Percentiles rank a stretch among this genome's conserved stretches.
Conservation (phyloP, 2,797 vertebrate species). For the Oceanodroma leucorhoa region DNA sequence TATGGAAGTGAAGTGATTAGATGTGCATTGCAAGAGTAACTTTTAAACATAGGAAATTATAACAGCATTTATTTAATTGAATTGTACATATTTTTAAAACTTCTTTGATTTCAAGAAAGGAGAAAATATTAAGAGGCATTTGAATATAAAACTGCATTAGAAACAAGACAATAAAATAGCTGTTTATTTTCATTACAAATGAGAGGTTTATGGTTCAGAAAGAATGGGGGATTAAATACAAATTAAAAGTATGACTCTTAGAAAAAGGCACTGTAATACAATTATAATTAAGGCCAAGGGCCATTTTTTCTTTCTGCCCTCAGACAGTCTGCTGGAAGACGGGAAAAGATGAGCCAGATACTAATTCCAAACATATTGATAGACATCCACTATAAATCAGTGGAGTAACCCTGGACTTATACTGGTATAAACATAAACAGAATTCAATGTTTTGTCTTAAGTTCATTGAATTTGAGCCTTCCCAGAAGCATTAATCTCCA, state of each 20-base stretch:
- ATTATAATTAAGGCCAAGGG: not conserved
- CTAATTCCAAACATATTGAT: not conserved
- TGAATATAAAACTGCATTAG: not conserved
- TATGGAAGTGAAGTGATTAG: not conserved
- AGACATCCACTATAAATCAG: not conserved
- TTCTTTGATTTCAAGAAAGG: not conserved
- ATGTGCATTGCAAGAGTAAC: not conserved
- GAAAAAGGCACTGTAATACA: not conserved
- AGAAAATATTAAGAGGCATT: not conserved
- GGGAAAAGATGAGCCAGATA: not conserved
- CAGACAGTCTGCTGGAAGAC: not conserved
- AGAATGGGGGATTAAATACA: not conserved
- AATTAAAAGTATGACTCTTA: not conserved
- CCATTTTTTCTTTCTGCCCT: not conserved
- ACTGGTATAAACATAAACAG: not conserved
- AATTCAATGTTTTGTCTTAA: not conserved
- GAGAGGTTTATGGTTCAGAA: not conserved
- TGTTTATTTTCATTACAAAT: not conserved
- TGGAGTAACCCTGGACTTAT: not conserved
- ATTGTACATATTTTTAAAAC: constrained; percentile 8
- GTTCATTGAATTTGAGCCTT: not conserved
- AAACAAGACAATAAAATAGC: not conserved
- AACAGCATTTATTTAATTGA: not conserved
- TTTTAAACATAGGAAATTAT: not conserved
- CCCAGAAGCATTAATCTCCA: not conserved